Conservation (phyloP, 2,888 invertebrate genomes). For the Pollenia amentaria region DNA sequence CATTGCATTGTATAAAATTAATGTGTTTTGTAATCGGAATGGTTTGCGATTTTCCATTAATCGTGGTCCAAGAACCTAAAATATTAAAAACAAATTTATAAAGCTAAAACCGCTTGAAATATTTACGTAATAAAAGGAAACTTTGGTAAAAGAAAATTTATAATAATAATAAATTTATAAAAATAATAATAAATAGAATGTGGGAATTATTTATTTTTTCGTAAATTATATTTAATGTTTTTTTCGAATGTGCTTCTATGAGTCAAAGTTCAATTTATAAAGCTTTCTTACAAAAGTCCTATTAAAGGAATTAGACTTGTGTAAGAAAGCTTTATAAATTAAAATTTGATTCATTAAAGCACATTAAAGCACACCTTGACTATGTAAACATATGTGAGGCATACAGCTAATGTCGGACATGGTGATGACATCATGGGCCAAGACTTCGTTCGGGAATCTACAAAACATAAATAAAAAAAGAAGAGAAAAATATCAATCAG, state of each 20-base stretch:
- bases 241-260: too few species aligned
- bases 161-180: too few species aligned
- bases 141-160: too few species aligned
- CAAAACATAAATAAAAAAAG: slow-evolving; percentile 46
- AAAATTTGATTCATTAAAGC: too few species aligned
- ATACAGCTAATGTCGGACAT: slow-evolving; percentile 95
- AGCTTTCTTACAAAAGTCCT: too few species aligned
- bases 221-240: too few species aligned
- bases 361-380: slow-evolving; percentile 93
- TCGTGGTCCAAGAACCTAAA: slow-evolving; percentile 92
- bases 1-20: slow-evolving; percentile 93
- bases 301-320: too few species aligned
- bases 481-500: neutral
- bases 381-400: slow-evolving; percentile 94
- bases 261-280: too few species aligned
- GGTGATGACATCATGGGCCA: slow-evolving; percentile 98
- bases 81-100: slow-evolving; percentile 36
- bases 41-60: slow-evolving; percentile 97
- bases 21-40: slow-evolving; percentile 90
- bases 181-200: too few species aligned
- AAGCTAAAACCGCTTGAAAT: neutral
- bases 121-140: too few species aligned
- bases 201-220: too few species aligned
- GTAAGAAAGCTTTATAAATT: too few species aligned
- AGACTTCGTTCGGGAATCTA: slow-evolving; percentile 94